Conservation (phyloP, 2,888 invertebrate genomes). For the Imbricaverruca yamaguchii region DNA sequence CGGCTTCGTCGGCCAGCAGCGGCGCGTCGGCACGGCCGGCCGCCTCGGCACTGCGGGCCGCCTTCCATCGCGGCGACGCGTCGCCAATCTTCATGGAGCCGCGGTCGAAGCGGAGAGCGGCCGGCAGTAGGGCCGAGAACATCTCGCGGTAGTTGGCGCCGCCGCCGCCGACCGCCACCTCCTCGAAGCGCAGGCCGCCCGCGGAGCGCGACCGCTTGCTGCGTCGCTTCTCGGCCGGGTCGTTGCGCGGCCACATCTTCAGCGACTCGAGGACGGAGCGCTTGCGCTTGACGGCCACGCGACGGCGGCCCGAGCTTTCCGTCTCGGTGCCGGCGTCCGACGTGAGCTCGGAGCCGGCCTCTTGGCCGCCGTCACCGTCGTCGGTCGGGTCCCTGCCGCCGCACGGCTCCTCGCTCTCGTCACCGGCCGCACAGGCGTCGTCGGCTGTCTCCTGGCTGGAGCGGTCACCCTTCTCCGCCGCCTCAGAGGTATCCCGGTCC, state of each 20-base stretch:
- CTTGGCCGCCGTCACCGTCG: background rate
- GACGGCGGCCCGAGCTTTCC: background rate
- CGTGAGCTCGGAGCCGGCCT: background rate
- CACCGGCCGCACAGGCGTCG: too few species aligned
- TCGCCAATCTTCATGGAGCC: background rate
- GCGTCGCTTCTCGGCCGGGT: slow-evolving; percentile 19
- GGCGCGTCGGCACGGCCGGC: background rate
- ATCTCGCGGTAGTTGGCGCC: background rate
- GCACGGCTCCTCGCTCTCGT: too few species aligned
- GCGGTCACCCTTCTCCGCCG: background rate
- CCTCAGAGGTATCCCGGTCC: background rate
- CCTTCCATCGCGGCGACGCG: slow-evolving; percentile 12
- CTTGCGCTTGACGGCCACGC: background rate
- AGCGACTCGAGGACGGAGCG: background rate
- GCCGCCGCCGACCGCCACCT: background rate
- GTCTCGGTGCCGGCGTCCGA: background rate
- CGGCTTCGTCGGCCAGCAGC: background rate
- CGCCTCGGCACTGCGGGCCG: background rate
- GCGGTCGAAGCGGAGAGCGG: slow-evolving; percentile 1
- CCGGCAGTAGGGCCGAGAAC: slow-evolving; percentile 3
- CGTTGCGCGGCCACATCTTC: slow-evolving; percentile 20
- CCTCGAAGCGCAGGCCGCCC: slow-evolving; percentile 2
- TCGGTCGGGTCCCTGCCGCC: background rate
- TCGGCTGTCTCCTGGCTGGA: background rate
- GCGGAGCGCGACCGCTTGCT: slow-evolving; percentile 12